Percentiles rank a stretch among this genome's conserved stretches.
Conservation (phyloP, 2,113 vertebrate species). For the Anolis sagrei region DNA sequence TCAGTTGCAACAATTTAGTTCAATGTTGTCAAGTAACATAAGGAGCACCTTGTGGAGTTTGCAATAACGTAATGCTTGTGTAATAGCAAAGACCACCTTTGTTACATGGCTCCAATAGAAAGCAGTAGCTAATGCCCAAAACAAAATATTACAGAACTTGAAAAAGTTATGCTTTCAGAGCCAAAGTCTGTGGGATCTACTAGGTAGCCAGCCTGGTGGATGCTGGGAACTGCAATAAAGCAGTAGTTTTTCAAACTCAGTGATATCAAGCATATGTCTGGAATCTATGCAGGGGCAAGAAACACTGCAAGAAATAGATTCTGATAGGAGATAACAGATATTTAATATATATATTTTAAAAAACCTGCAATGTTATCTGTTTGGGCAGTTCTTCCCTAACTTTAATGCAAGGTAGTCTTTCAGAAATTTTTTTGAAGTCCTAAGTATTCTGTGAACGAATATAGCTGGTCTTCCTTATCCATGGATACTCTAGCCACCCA, state of each 20-base stretch:
- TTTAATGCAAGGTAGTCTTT: conserved; percentile 53
- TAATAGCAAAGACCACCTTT: accelerated
- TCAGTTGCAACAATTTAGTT: conserved; percentile 14
- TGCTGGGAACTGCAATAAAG: neutral
- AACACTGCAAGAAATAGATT: conserved; percentile 45
- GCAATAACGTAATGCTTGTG: conserved; percentile 5
- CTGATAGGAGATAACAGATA: conserved; percentile 56
- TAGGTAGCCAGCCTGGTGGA: neutral
- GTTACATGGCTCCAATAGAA: conserved; percentile 23
- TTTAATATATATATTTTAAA: too few relatives aligned
- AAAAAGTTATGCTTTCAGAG: neutral
- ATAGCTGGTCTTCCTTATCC: conserved; percentile 18
- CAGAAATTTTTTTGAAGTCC: conserved; percentile 58
- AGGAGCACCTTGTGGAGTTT: conserved; percentile 28
- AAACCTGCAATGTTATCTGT: too few relatives aligned
- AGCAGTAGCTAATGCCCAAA: conserved; percentile 27
- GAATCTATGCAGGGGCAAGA: conserved; percentile 54
- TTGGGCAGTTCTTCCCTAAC: conserved; percentile 57
- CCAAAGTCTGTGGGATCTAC: neutral
- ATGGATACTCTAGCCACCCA: too few relatives aligned
- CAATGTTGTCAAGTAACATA: conserved; percentile 39
- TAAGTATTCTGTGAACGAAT: conserved; percentile 64
- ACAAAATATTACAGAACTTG: neutral
- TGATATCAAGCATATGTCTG: conserved; percentile 44
- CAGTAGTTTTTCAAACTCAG: neutral